Evolutionary conservation across 2,888 invertebrate genomes (phyloP).

Genomic region (Drosophila kanekoi): DNA sequence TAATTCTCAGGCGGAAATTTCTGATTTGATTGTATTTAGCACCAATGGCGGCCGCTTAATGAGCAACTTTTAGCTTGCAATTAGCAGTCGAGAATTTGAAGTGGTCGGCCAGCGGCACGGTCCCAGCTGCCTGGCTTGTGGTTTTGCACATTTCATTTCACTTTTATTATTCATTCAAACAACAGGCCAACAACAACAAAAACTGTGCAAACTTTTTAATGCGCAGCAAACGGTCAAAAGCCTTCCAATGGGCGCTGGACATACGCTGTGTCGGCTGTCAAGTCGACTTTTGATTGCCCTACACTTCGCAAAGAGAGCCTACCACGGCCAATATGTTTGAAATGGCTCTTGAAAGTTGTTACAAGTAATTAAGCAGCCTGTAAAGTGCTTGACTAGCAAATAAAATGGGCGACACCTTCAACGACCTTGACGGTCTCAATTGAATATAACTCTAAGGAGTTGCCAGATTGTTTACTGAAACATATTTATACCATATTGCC

Average conservation of each 20-base stretch:
- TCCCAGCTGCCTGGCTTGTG: slow-evolving; percentile 34
- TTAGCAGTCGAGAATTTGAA: slow-evolving; percentile 46
- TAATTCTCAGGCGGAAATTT: slow-evolving; percentile 68
- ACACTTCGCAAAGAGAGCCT: not conserved
- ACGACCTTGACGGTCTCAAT: no score
- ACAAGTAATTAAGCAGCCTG: no score
- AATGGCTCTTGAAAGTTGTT: no score
- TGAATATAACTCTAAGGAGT: no score
- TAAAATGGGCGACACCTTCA: no score
- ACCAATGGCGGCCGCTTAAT: slow-evolving; percentile 55
- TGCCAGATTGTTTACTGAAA: no score
- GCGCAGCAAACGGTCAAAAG: slow-evolving; percentile 56
- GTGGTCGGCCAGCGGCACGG: slow-evolving; percentile 2
- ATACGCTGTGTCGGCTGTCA: not conserved
- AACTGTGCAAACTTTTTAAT: slow-evolving; percentile 68
- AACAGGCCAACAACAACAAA: slow-evolving; percentile 27
- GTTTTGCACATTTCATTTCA: slow-evolving; percentile 54
- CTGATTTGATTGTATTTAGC: slow-evolving; percentile 73
- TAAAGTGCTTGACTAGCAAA: no score
- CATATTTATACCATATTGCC: no score
- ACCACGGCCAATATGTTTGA: no score
- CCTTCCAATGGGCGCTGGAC: slow-evolving; percentile 16
- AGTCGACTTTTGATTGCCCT: slow-evolving; percentile 31
- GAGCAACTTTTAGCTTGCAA: slow-evolving; percentile 75
- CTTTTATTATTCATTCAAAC: slow-evolving; percentile 57